phyloP scores from a whole-genome alignment of 2,888 invertebrate species.

The Dorcus hopei region DNA sequence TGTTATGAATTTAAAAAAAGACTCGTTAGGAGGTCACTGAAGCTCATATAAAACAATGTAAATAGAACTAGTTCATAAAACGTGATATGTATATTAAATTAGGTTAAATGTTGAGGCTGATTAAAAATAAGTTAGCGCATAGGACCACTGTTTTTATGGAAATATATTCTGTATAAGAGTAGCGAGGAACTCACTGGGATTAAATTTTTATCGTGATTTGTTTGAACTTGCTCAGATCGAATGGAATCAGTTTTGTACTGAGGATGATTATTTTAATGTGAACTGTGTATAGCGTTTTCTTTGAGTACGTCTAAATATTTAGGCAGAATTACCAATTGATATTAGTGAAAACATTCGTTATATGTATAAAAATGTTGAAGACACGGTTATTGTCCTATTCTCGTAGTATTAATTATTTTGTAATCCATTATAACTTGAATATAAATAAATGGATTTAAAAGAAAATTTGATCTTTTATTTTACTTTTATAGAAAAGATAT shows the following conservation, averaged over 20 bases:
- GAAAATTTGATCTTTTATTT: not conserved
- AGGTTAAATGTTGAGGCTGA: conserved; percentile 19
- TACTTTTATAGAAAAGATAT: not conserved
- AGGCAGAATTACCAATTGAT: conserved; percentile 9
- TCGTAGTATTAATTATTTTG: conserved; percentile 3
- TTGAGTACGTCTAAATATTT: not conserved
- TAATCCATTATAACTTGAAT: conserved; percentile 1
- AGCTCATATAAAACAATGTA: not conserved
- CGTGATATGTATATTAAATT: conserved; percentile 17
- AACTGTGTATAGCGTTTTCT: not conserved
- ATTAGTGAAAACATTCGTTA: not conserved
- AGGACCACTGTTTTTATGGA: conserved; percentile 8
- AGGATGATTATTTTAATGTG: not conserved
- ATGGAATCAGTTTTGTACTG: not conserved
- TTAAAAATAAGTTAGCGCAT: conserved; percentile 16
- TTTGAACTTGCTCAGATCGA: conserved; percentile 2
- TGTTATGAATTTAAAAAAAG: too few relatives aligned
- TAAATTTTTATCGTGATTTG: not conserved
- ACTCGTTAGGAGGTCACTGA: too few relatives aligned
- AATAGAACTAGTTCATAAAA: conserved; percentile 7
- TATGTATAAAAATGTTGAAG: not conserved
- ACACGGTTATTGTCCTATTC: conserved; percentile 3
- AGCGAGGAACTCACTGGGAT: not conserved
- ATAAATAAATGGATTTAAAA: conserved; percentile 2
- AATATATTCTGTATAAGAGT: conserved; percentile 2